These are phyloP conservation scores for Pangasius sanitwongsei DNA, from an alignment of 2,797 vertebrate genomes.

Conservation along the genomic window DNA sequence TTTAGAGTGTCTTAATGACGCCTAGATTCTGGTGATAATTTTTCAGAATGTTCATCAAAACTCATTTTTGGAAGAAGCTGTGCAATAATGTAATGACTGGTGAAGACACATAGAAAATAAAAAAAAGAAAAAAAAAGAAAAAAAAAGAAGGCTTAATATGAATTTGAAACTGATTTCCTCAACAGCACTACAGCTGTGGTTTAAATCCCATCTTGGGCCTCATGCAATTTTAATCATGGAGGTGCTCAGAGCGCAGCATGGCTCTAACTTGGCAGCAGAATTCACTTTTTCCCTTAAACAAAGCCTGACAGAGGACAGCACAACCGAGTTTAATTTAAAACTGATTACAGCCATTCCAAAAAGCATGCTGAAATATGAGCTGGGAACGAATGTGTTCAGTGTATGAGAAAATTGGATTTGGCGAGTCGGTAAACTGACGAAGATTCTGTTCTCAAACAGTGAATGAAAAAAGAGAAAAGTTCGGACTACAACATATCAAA, in stretches of 20 bases:
- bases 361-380: constrained; percentile 46
- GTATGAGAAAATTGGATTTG: constrained; percentile 47
- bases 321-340: constrained; percentile 53
- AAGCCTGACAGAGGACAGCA: constrained; percentile 38
- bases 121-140: background rate
- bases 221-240: constrained; percentile 48
- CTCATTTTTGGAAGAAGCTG: background rate
- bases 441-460: constrained; percentile 7
- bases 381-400: constrained; percentile 28
- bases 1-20: constrained; percentile 10
- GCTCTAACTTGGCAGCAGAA: constrained; percentile 46
- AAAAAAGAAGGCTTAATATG: background rate
- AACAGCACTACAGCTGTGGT: constrained; percentile 26
- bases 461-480: background rate
- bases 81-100: background rate
- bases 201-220: constrained; percentile 57
- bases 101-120: background rate
- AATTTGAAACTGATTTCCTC: constrained; percentile 23
- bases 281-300: constrained; percentile 31
- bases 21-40: background rate
- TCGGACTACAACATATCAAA: constrained; percentile 22
- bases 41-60: background rate
- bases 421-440: constrained; percentile 44
- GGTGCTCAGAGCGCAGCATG: constrained; percentile 38
- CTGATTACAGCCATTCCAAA: constrained; percentile 51